phyloP scores from a whole-genome alignment of 2,797 vertebrate species.

The Petrocephalus sullivani region DNA sequence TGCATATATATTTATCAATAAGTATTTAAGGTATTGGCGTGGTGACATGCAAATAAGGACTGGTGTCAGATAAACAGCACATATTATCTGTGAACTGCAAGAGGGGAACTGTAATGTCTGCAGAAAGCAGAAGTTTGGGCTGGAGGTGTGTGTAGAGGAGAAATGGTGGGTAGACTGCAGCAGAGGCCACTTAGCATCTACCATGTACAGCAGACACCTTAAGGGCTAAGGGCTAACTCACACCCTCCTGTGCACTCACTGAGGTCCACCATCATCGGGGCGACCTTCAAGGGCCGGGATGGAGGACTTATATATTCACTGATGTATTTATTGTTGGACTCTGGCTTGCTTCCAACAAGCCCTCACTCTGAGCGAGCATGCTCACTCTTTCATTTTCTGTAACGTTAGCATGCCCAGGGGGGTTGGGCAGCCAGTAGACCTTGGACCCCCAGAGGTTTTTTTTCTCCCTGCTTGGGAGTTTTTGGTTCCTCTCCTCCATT shows the following conservation, averaged over 20 bases:
- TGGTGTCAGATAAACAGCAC: not conserved
- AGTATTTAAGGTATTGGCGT: not conserved
- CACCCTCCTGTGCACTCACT: not conserved
- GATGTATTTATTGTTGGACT: no score
- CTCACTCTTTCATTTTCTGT: no score
- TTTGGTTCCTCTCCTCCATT: no score
- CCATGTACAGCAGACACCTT: not conserved
- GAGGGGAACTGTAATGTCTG: conserved; percentile 15
- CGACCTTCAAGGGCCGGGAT: no score
- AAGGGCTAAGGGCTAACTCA: not conserved
- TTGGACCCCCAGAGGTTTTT: no score
- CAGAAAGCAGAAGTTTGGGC: conserved; percentile 19
- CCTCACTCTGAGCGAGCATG: no score
- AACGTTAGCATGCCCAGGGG: no score
- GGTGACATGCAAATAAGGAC: not conserved
- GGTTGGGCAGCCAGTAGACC: no score
- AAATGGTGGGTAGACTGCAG: not conserved
- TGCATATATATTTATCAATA: not conserved
- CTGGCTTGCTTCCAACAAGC: no score
- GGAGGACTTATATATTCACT: no score
- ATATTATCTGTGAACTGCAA: not conserved
- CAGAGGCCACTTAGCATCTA: not conserved
- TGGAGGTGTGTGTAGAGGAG: not conserved
- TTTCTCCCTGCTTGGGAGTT: no score
- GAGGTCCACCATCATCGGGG: not conserved